Evolutionary conservation across 2,797 vertebrate species (phyloP), one percentile per base, ranked within the genome.

Genomic region (Acridotheres tristis): DNA sequence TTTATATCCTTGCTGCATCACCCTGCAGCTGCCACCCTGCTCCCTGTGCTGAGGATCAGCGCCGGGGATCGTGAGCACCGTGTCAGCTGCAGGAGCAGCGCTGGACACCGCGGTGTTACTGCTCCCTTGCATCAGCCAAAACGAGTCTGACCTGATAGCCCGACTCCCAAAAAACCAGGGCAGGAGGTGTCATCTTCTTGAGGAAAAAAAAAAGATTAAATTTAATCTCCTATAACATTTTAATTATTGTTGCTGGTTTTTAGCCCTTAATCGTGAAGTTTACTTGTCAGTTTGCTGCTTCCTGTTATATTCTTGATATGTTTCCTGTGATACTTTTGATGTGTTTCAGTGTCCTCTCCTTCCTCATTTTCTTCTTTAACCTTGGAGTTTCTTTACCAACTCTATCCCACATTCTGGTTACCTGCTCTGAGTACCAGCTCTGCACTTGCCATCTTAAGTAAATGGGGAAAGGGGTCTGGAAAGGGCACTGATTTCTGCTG

Each of bases 1-100:
- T 96, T 95, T 93, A 85, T 93, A 90, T 85, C 81, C 38, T 32
- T 14, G 26, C 61, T 57, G 88, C 81, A 48, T 93, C 92, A 89
- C 4, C 1, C 10, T 0, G 11, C 94, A 90, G 94, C 94, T 94
- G 89, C 90, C 66, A 8, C 25, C 32, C 43, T 16, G 10, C 82
- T 83, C 43, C 59, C 1, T 0, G 16, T 0, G 19, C 77, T 26
- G 29, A 0, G 5, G 77, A 32, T 76, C 78, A 6, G 1, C 5
- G 32, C 55, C 79, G 43, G 82, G 89, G 43, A 53, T 65, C 1
- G 2, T 7, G 68, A 42, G 62, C 15, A 4, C 54, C 0, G 4
- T 18, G 73, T 5, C 26, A 63, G 72, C 73, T 43, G 76, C 67
- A 18, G 78, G 40, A 62, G 51, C 14, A 10, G 55, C 15, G 1